phyloP scores from a whole-genome alignment of 2,888 invertebrate genomes.

The Aspidiotus rigidus region DNA sequence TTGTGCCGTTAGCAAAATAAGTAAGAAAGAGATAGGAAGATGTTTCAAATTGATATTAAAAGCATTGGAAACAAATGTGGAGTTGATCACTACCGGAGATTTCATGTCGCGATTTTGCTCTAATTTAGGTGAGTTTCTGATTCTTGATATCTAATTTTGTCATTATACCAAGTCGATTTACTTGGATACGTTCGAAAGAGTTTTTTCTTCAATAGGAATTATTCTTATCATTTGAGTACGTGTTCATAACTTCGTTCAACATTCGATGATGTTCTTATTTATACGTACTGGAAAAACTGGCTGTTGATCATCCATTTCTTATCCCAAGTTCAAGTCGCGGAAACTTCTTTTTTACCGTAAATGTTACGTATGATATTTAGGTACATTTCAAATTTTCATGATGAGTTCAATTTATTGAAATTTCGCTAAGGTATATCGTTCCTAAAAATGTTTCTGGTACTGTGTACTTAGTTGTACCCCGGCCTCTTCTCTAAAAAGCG shows the following conservation, averaged over 20 bases:
- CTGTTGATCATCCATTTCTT: too few relatives aligned
- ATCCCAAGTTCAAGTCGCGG: too few relatives aligned
- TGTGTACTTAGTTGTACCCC: too few relatives aligned
- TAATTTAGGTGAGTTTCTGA: slow-evolving; percentile 55
- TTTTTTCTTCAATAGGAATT: background rate
- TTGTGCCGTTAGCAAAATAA: slow-evolving; percentile 96
- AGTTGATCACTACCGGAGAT: slow-evolving; percentile 94
- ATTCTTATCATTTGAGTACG: background rate
- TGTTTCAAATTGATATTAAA: slow-evolving; percentile 96
- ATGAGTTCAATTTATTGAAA: too few relatives aligned
- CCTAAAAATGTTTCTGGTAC: too few relatives aligned
- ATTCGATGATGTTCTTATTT: too few relatives aligned
- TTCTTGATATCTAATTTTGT: slow-evolving; percentile 4
- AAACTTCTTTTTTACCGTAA: too few relatives aligned
- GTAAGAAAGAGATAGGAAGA: slow-evolving; percentile 97
- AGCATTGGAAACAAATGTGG: slow-evolving; percentile 91
- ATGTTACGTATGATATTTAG: too few relatives aligned
- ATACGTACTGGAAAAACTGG: too few relatives aligned
- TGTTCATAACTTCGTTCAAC: background rate
- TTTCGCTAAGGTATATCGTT: too few relatives aligned
- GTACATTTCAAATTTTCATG: too few relatives aligned
- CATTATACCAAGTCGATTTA: slow-evolving; percentile 10
- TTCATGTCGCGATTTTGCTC: slow-evolving; percentile 99
- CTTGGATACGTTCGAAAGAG: background rate
- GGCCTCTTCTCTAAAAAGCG: too few relatives aligned